These are phyloP conservation scores for Lampropteryx suffumata DNA, from an alignment of 2,888 invertebrate genomes.

Conservation along the genomic window DNA sequence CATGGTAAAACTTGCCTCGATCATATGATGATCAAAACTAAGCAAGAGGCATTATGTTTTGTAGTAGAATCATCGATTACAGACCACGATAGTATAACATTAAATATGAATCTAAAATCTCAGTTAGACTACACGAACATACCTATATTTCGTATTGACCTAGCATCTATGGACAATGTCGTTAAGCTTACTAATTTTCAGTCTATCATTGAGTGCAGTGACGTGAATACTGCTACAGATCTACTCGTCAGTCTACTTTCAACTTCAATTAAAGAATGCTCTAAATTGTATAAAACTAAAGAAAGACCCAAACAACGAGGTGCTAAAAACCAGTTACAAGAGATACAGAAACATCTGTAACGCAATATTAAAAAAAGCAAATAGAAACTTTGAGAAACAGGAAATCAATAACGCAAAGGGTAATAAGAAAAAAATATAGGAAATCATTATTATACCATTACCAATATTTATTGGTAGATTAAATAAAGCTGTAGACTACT, in stretches of 20 bases:
- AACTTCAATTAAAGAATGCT: background rate
- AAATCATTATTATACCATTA: too few species aligned
- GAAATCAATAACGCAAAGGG: too few species aligned
- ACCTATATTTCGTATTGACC: background rate
- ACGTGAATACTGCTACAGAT: background rate
- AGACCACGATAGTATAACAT: slow-evolving; percentile 1
- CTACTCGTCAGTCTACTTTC: background rate
- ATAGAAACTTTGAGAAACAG: too few species aligned
- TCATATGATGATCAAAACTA: slow-evolving; percentile 31
- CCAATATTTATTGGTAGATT: too few species aligned
- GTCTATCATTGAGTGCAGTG: background rate
- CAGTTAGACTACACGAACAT: background rate
- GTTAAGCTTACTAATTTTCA: background rate
- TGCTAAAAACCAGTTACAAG: too few species aligned
- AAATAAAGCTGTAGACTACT: too few species aligned
- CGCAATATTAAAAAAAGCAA: too few species aligned
- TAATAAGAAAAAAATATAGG: too few species aligned
- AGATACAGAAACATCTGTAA: too few species aligned
- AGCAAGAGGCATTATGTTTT: slow-evolving; percentile 7
- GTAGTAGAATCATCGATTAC: background rate
- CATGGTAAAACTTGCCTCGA: slow-evolving; percentile 28
- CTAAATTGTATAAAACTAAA: background rate
- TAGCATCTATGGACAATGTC: background rate
- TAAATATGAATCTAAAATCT: background rate
- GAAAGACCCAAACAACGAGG: too few species aligned